Evolutionary conservation across 2,888 invertebrate species (phyloP).

Genomic region (Erebia ligea): DNA sequence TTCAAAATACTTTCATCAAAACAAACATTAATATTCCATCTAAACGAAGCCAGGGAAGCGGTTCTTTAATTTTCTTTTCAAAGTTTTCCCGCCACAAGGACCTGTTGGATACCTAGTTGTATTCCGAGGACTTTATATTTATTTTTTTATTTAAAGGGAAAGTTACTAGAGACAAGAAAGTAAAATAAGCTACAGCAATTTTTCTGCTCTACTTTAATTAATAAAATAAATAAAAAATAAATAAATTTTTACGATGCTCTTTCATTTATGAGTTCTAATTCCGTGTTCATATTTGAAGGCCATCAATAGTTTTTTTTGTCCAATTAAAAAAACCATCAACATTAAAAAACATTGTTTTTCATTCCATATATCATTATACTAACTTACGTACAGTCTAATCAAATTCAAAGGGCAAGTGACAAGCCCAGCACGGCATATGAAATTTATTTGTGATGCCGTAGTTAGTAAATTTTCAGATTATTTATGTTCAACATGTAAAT

Average conservation of each 20-base stretch:
- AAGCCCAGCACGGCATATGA: neutral
- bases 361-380: no score
- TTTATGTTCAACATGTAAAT: constrained; percentile 3
- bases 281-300: no score
- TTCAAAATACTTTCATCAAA: no score
- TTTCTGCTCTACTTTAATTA: neutral
- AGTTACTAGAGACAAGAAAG: neutral
- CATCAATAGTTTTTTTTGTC: no score
- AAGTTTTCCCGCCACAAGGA: neutral
- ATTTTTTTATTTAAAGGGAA: no score
- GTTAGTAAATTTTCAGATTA: constrained; percentile 3
- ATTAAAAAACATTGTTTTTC: no score
- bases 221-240: no score
- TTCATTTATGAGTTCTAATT: no score
- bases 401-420: neutral
- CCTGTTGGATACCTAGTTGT: constrained; percentile 3
- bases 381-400: no score
- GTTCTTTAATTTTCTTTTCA: neutral
- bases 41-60: neutral
- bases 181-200: neutral
- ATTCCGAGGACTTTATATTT: neutral
- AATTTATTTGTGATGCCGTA: constrained; percentile 2
- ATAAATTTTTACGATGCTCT: neutral
- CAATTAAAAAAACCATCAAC: no score
- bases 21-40: no score